These are phyloP conservation scores for Pangasianodon gigas DNA, from an alignment of 2,113 vertebrate genomes.

Conservation along the genomic window DNA sequence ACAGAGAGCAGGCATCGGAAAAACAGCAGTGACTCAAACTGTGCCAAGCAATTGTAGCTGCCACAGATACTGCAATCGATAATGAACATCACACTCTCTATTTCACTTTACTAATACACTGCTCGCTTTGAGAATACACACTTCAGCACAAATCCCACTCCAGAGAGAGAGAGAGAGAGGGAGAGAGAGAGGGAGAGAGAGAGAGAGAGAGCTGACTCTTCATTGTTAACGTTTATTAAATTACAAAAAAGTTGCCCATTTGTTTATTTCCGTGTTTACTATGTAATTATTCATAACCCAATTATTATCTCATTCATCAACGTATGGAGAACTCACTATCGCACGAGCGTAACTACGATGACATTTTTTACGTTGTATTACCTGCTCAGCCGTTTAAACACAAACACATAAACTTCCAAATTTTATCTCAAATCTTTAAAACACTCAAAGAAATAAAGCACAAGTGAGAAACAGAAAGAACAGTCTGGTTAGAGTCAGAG, in stretches of 20 bases:
- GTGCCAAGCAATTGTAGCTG: not conserved
- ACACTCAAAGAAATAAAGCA: not conserved
- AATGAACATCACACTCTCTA: not conserved
- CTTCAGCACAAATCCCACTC: not conserved
- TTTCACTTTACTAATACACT: not conserved
- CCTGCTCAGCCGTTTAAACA: no score
- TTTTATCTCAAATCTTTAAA: not conserved
- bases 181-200: slow-evolving; percentile 4
- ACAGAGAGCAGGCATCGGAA: not conserved
- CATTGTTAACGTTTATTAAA: not conserved
- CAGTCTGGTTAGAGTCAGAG: no score
- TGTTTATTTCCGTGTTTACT: no score
- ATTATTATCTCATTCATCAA: no score
- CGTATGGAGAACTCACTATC: no score
- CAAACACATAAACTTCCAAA: no score
- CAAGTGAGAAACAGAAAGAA: not conserved
- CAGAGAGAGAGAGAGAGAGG: not conserved
- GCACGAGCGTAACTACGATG: no score
- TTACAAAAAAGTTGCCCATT: no score
- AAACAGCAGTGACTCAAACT: not conserved
- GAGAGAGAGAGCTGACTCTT: not conserved
- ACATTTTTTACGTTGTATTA: no score
- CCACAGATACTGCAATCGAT: slow-evolving; percentile 8
- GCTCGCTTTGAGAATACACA: not conserved
- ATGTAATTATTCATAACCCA: no score